phyloP scores from a whole-genome alignment of 1,140 invertebrate genomes.

The Conus ventricosus region DNA sequence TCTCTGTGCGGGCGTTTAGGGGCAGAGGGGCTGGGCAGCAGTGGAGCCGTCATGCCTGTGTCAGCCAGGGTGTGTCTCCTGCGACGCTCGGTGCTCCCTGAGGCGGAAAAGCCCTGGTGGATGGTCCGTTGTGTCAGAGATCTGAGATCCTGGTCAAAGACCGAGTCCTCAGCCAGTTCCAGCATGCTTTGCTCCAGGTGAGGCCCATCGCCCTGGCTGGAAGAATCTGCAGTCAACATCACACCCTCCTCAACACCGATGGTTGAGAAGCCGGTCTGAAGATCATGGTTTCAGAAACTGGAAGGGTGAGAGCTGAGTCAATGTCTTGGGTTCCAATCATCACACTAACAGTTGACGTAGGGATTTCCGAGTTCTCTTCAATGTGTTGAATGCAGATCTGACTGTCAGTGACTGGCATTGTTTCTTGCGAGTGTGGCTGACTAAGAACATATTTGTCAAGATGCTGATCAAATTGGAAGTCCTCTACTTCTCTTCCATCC shows the following conservation, averaged over 20 bases:
- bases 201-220: not conserved
- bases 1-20: slow-evolving; percentile 1
- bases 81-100: not conserved
- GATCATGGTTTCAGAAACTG: not conserved
- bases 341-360: not conserved
- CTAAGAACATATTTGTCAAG: not conserved
- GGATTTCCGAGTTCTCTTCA: not conserved
- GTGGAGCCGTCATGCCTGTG: not conserved
- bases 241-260: not conserved
- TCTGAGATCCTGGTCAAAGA: slow-evolving; percentile 10
- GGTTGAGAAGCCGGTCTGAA: not conserved
- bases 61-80: slow-evolving; percentile 15
- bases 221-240: not conserved
- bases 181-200: not conserved
- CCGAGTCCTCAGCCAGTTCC: not conserved
- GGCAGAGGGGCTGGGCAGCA: slow-evolving; percentile 2
- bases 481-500: not conserved
- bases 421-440: not conserved
- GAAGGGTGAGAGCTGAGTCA: not conserved
- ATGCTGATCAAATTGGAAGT: slow-evolving; percentile 11
- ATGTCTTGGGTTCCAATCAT: not conserved
- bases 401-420: not conserved
- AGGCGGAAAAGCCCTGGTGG: not conserved
- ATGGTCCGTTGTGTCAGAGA: not conserved
- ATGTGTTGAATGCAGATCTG: not conserved